Evolutionary conservation across 2,797 vertebrate species (phyloP), one percentile per base, ranked within the genome.

Genomic region (Selene dorsalis): DNA sequence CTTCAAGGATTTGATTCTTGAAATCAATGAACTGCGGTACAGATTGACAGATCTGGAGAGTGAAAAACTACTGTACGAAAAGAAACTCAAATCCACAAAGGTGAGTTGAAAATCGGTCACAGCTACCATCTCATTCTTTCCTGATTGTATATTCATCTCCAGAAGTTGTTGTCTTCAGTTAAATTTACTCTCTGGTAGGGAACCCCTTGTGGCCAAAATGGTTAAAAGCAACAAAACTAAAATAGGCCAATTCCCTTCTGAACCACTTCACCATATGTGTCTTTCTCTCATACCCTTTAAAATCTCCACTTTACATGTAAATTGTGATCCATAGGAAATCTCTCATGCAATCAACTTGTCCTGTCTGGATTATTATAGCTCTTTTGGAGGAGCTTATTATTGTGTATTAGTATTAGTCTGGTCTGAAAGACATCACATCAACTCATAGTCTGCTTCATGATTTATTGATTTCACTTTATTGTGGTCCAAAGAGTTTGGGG

Each of bases 21-120:
- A 99, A 92, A 96, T 99, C 74, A 96, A 91, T 39, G 96, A 98
- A 52, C 92, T 99, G 87, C 95, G 97, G 73, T 95, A 97, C 87
- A 96, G 95, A 88, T 81, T 98, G 80, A 96, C 94, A 63, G 98
- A 99, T 58, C 96, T 99, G 95, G 97, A 98, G 82, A 95, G 74
- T 75, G 98, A 99, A 82, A 96, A 95, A 82, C 86, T 96, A 57
- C 98, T 98, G 81, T 97, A 97, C 58, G 98, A 99, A 89, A 99
- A 97, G 92, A 99, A 99, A 84, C 94, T 98, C 28, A 98, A 98
- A 90, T 96, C 96, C 2, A 97, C 97, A 83, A 99, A 99, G 96
- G 98, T 99, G 91, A 96, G 96, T 84, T 58, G 16, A 38, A 66
- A 52, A 24, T 6, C 1, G 0, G 39, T 60, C 17, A 30, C 14